Evolutionary conservation across 2,888 invertebrate species (phyloP).

Genomic region (Cephus pygmeus): DNA sequence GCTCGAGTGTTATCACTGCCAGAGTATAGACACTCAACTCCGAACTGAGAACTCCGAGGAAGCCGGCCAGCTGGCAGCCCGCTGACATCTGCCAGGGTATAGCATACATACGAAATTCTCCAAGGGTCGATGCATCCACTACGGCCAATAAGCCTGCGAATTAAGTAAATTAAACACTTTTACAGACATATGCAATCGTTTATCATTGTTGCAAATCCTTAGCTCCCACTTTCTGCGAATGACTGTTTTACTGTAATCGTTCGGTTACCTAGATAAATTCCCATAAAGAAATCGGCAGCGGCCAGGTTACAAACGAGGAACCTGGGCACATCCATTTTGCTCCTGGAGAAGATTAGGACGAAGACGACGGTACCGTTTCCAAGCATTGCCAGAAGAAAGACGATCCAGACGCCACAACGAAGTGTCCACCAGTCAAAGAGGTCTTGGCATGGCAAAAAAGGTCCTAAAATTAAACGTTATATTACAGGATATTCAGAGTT

Average conservation of each 20-base stretch:
- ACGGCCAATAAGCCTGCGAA: slow-evolving; percentile 87
- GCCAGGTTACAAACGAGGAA: slow-evolving; percentile 97
- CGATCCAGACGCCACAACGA: slow-evolving; percentile 96
- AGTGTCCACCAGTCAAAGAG: slow-evolving; percentile 98
- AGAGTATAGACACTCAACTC: slow-evolving; percentile 96
- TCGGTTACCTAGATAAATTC: slow-evolving; percentile 83
- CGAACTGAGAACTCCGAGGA: slow-evolving; percentile 92
- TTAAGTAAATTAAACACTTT: neutral
- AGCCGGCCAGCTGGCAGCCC: slow-evolving; percentile 94
- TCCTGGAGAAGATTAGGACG: slow-evolving; percentile 89
- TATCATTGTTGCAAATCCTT: too few relatives aligned
- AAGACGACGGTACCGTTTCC: slow-evolving; percentile 97
- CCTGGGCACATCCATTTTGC: slow-evolving; percentile 95
- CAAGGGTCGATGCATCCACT: slow-evolving; percentile 94
- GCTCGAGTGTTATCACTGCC: slow-evolving; percentile 94
- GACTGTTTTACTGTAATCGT: too few relatives aligned
- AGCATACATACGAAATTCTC: slow-evolving; percentile 95
- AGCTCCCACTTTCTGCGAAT: too few relatives aligned
- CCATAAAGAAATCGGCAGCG: slow-evolving; percentile 98
- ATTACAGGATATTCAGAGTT: neutral
- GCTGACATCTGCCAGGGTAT: slow-evolving; percentile 97
- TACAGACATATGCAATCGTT: too few relatives aligned
- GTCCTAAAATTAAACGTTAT: slow-evolving; percentile 70
- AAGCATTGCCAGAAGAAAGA: slow-evolving; percentile 93
- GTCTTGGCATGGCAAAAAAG: slow-evolving; percentile 95